Conservation (phyloP, 1,140 invertebrate species). For the Heliconius nattereri region DNA sequence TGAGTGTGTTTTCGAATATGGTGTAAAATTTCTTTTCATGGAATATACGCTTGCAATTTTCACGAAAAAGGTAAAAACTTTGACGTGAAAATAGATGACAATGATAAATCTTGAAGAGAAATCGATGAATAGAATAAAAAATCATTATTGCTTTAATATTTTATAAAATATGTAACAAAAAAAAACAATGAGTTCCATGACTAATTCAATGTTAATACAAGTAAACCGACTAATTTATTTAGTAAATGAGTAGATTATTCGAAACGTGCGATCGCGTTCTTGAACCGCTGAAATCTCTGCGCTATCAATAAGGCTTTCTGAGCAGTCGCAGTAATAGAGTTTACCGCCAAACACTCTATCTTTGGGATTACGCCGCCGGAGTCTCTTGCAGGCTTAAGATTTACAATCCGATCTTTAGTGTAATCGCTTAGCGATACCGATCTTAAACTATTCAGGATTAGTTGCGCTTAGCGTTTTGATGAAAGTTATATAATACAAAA, state of each 20-base stretch:
- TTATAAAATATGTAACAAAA: not conserved
- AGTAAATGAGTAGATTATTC: conserved; percentile 43
- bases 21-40: conserved; percentile 25
- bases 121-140: not conserved
- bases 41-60: not conserved
- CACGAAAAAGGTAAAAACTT: not conserved
- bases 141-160: not conserved
- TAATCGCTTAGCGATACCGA: conserved; percentile 54
- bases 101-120: not conserved
- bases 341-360: conserved; percentile 62
- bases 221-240: conserved; percentile 40
- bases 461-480: conserved; percentile 25
- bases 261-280: conserved; percentile 39
- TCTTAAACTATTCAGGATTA: conserved; percentile 45
- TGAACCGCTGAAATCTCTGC: conserved; percentile 44
- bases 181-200: not conserved
- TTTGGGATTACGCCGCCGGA: conserved; percentile 63
- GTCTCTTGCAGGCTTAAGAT: conserved; percentile 64
- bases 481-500: not conserved
- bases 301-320: conserved; percentile 72
- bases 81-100: not conserved
- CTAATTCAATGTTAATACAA: conserved; percentile 9
- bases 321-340: conserved; percentile 51
- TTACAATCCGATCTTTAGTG: conserved; percentile 67
- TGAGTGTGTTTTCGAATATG: conserved; percentile 32